Base-by-base conservation (phyloP, 2,888 invertebrate genomes). In the Cheilosia pagana region DNA sequence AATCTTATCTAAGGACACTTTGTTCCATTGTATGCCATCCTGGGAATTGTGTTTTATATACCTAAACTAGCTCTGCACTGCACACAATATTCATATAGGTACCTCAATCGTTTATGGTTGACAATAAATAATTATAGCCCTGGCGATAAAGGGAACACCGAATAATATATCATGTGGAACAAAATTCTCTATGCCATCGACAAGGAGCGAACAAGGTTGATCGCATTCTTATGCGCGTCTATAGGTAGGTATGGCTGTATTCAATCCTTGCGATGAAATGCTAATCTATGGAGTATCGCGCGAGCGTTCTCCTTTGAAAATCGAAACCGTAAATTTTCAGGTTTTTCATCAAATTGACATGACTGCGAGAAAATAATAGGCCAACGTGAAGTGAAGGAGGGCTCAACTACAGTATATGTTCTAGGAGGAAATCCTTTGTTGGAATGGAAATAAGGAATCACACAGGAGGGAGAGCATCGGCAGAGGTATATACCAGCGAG, bases 91-190 rank as follows among this genome's bases (percentile, higher is more conserved):
- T 48, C 62, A 50, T 43, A 28, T 25, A 25, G 2, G 3, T 28
- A 77, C 85, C 85, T 85, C 75, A 71, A 76, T 67, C 75, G 75
- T 71, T 81, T 85, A 85, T 71, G 81, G 85, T 85, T 85, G 81
- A 85, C 85, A 85, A 85, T 85, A 81, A 75, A 85, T 81, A 85
- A 85, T 85, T 85, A 85, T 81, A 81, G 85, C 75, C 67, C 81
- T 70, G 48, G 50, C 63, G 81, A 74, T 74, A 83, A 74, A 67
- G 50, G 35, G 55, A 74, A 67, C 23, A 50, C 57, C 25, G 75
- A 85, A 85, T 85, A 85, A 85, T 71, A 81, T 81, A 85, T 85
- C 81, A 75, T 81, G 81, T 65, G 85, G 85, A 85, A 81, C 81
- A 81, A 81, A 85, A 81, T 8, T 8, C 6, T 28, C 2, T 28